Evolutionary conservation across 2,888 invertebrate species (phyloP).

Genomic region (Nomada flava): DNA sequence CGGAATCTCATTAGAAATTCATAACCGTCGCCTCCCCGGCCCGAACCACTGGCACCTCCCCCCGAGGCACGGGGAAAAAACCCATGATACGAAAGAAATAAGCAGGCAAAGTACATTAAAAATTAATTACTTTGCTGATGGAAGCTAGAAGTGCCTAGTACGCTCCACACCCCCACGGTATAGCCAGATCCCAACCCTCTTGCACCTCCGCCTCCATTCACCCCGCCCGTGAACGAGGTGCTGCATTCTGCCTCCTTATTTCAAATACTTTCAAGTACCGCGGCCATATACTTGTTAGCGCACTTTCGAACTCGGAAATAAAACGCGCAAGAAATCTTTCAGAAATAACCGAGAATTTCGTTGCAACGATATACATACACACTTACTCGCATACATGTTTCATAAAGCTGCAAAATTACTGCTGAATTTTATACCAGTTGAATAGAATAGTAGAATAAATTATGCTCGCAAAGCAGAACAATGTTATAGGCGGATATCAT

Average conservation of each 20-base stretch:
- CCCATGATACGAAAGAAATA: constrained; percentile 84
- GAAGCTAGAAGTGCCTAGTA: constrained; percentile 83
- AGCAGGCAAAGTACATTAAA: constrained; percentile 84
- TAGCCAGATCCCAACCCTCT: constrained; percentile 21
- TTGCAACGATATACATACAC: constrained; percentile 5
- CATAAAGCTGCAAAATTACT: too few relatives aligned
- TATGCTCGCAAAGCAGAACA: too few relatives aligned
- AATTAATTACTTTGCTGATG: constrained; percentile 84
- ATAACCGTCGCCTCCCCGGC: constrained; percentile 80
- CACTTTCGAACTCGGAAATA: constrained; percentile 36
- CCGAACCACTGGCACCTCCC: constrained; percentile 56
- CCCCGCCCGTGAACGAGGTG: constrained; percentile 57
- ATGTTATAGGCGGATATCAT: too few relatives aligned
- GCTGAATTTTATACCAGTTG: too few relatives aligned
- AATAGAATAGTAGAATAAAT: too few relatives aligned
- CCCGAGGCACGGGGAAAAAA: constrained; percentile 73
- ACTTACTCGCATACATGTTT: too few relatives aligned
- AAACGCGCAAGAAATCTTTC: constrained; percentile 19
- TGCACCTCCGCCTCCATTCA: constrained; percentile 50
- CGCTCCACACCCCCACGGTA: constrained; percentile 62
- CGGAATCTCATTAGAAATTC: constrained; percentile 84
- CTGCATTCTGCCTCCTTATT: constrained; percentile 68
- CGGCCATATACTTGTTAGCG: constrained; percentile 49
- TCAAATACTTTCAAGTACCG: constrained; percentile 65
- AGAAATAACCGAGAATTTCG: constrained; percentile 21